phyloP scores from a whole-genome alignment of 2,797 vertebrate genomes.

The Onychomys arenicola region DNA sequence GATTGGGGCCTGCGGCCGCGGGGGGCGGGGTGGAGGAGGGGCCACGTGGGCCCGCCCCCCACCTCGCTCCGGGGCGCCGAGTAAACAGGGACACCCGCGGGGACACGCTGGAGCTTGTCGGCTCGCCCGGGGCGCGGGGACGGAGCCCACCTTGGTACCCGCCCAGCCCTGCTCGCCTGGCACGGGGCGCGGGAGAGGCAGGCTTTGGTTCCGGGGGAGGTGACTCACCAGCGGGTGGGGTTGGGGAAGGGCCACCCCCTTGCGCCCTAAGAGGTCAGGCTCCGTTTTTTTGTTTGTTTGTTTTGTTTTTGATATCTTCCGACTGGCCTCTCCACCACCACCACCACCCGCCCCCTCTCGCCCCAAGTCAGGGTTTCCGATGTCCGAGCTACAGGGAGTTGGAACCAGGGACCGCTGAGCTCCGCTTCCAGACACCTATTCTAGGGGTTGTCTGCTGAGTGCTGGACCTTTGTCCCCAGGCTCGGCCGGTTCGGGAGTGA shows the following conservation, averaged over 20 bases:
- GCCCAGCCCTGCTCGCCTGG: slow-evolving; percentile 64
- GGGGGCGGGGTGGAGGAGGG: slow-evolving; percentile 63
- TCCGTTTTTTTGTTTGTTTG: slow-evolving; percentile 15
- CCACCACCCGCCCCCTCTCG: too few relatives aligned
- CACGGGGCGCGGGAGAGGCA: slow-evolving; percentile 65
- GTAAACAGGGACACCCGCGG: slow-evolving; percentile 80
- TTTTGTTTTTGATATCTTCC: slow-evolving; percentile 44
- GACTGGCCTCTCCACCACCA: slow-evolving; percentile 26
- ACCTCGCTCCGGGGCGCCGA: background rate
- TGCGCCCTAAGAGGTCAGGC: slow-evolving; percentile 56
- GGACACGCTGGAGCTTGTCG: slow-evolving; percentile 78
- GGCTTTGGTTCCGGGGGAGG: slow-evolving; percentile 62
- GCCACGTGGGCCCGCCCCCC: slow-evolving; percentile 71
- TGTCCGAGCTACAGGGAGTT: slow-evolving; percentile 6
- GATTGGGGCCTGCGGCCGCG: slow-evolving; percentile 57
- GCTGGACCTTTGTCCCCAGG: slow-evolving; percentile 63
- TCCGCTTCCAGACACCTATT: background rate
- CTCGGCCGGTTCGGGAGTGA: background rate
- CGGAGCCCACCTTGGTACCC: slow-evolving; percentile 78
- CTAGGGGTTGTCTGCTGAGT: background rate
- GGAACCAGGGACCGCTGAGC: background rate
- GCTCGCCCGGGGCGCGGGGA: slow-evolving; percentile 42
- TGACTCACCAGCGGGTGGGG: slow-evolving; percentile 78
- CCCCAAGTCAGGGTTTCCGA: slow-evolving; percentile 44
- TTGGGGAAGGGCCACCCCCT: slow-evolving; percentile 56